These are phyloP conservation scores for Drosophila kurseongensis DNA, from an alignment of 1,140 invertebrate species.

Conservation along the genomic window DNA sequence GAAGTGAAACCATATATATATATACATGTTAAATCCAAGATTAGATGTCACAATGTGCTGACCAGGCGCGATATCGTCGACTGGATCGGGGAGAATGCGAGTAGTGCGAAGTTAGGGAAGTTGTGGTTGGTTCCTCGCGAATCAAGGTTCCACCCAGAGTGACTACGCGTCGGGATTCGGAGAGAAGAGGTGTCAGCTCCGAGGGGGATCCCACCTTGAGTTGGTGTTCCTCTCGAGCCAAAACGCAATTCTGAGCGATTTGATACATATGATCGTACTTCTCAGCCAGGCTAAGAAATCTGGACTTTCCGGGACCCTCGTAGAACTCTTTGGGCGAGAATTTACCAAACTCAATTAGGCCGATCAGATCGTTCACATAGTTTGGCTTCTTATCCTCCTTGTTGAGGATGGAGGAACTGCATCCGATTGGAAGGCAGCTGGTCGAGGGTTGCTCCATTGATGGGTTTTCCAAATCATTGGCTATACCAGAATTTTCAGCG, in stretches of 20 bases:
- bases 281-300: neutral
- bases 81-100: neutral
- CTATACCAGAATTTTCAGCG: neutral
- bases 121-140: neutral
- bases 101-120: neutral
- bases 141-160: neutral
- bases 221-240: neutral
- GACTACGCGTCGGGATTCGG: conserved; percentile 4
- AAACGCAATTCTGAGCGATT: neutral
- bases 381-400: neutral
- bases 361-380: neutral
- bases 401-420: neutral
- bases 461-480: neutral
- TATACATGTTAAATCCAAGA: neutral
- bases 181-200: neutral
- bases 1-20: neutral
- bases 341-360: neutral
- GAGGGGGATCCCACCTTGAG: neutral
- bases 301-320: conserved; percentile 26
- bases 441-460: neutral
- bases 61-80: conserved; percentile 7
- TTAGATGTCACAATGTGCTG: neutral
- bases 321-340: conserved; percentile 17
- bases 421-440: neutral
- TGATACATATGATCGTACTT: conserved; percentile 33